Percentiles rank a stretch among this genome's conserved stretches.
Conservation (phyloP, 1,140 invertebrate genomes). For the Drosophila leontia region DNA sequence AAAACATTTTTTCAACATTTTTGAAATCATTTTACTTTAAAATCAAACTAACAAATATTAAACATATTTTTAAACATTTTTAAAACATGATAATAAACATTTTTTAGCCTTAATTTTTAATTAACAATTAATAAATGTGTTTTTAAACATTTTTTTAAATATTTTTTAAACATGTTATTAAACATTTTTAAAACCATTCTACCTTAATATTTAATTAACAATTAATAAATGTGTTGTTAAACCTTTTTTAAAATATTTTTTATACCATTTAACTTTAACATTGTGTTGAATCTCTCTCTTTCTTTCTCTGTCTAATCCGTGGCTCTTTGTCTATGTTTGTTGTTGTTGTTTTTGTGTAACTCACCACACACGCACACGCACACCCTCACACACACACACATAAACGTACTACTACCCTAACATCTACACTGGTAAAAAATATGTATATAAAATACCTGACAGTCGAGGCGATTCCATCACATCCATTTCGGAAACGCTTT, state of each 20-base stretch:
- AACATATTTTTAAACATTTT: not conserved
- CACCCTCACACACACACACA: slow-evolving; percentile 33
- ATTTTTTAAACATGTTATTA: not conserved
- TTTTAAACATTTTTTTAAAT: not conserved
- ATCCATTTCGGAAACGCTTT: slow-evolving; percentile 84
- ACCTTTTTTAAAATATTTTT: not conserved
- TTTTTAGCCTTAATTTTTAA: not conserved
- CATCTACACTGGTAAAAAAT: slow-evolving; percentile 83
- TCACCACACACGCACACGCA: slow-evolving; percentile 29
- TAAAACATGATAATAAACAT: not conserved
- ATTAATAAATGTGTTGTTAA: not conserved
- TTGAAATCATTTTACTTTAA: not conserved
- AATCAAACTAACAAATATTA: not conserved
- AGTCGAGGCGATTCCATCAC: slow-evolving; percentile 25
- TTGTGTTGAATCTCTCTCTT: slow-evolving; percentile 41
- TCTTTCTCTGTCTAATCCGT: slow-evolving; percentile 61
- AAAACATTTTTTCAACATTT: not conserved
- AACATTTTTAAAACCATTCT: not conserved
- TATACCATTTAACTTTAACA: slow-evolving; percentile 11
- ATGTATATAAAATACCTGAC: slow-evolving; percentile 8
- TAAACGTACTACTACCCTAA: slow-evolving; percentile 32
- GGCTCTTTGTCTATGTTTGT: slow-evolving; percentile 20
- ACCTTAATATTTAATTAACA: not conserved
- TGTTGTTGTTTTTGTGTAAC: slow-evolving; percentile 38
- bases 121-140: too few species aligned